Percentiles rank a stretch among this genome's conserved stretches.
Evolutionary conservation across 53 echinoderm and acorn worm genomes (phyloP).

Genomic region (Apostichopus leukothele): DNA sequence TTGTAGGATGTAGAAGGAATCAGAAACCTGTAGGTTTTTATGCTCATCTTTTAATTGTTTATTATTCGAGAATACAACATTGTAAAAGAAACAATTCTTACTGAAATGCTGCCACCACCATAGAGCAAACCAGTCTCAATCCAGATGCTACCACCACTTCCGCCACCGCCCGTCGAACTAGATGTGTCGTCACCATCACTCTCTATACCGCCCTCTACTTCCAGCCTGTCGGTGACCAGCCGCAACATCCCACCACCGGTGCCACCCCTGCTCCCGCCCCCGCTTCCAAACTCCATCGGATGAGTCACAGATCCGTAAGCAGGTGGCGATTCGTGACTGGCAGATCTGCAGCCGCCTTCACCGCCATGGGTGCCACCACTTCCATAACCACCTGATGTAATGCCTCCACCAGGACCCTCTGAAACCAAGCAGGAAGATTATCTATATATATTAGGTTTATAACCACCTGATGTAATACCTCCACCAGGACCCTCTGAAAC

Average conservation of each 20-base stretch:
- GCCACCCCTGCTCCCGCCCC: constrained; percentile 56
- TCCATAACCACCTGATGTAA: constrained; percentile 57
- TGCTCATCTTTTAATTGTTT: too few species aligned
- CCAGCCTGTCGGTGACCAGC: constrained; percentile 55
- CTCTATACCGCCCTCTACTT: constrained; percentile 69
- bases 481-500: constrained; percentile 37
- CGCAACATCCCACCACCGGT: constrained; percentile 67
- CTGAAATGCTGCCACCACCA: constrained; percentile 70
- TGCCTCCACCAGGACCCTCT: constrained; percentile 54
- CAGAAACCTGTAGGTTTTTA: too few species aligned
- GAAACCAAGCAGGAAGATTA: neutral
- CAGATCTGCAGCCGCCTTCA: constrained; percentile 65
- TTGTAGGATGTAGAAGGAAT: neutral
- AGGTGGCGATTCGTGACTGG: constrained; percentile 58
- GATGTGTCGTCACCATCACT: constrained; percentile 60
- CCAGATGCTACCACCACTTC: constrained; percentile 78
- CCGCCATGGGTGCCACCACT: constrained; percentile 87
- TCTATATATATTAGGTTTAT: too few species aligned
- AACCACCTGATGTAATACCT: constrained; percentile 64
- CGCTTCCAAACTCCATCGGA: constrained; percentile 75
- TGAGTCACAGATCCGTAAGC: constrained; percentile 81
- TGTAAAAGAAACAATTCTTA: constrained; percentile 29
- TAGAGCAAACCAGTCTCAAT: constrained; percentile 57
- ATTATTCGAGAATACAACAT: too few species aligned
- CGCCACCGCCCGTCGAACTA: constrained; percentile 57